Evolutionary conservation across 2,113 vertebrate genomes (phyloP), one percentile per base, ranked within the genome.

Genomic region (Diadophis punctatus): DNA sequence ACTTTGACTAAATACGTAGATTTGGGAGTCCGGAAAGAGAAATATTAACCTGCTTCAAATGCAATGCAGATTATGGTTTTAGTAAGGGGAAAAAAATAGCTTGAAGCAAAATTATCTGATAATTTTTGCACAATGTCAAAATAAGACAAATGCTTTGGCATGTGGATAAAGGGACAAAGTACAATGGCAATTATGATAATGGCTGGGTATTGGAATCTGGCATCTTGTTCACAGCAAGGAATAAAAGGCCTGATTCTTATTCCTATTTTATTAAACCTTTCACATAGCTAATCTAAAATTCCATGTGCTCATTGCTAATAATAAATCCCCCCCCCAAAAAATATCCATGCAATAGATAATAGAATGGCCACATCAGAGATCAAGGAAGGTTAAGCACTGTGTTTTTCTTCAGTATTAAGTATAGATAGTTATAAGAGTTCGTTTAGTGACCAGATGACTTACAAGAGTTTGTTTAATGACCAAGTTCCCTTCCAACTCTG

Each of bases 241-340:
- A 96, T 95, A 93, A 16, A 85, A 90, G 94, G 93, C 95, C 94
- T 95, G 95, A 93, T 92, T 96, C 92, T 91, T 46, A 90, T 80
- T 96, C 94, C 94, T 96, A 96, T 96, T 95, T 96, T 95, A 97
- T 97, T 95, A 55, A 1, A 96, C 84, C 95, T 95, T 91, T 92
- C 91, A 1, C 0, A 0, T 0, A 43, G 92, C 92, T 96, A 96
- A 95, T 94, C 94, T 22, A 0, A 51, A 88, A 89, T 84, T 93
- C 93, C 6, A 0, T 14, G 87, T 93, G 88, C 93, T 92, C 93
- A 90, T 94, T 96, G 94, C 93, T 95, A 94, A 96, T 60, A 10
- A 60, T 27, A 27, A 27, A 58, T 11, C 3, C 3, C 9, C 9
- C 25, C 25, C 25, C 25, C 58, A 60, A 95, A 95, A 48, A 49